Conservation (phyloP, 2,888 invertebrate genomes). For the Caenorhabditis sinica region DNA sequence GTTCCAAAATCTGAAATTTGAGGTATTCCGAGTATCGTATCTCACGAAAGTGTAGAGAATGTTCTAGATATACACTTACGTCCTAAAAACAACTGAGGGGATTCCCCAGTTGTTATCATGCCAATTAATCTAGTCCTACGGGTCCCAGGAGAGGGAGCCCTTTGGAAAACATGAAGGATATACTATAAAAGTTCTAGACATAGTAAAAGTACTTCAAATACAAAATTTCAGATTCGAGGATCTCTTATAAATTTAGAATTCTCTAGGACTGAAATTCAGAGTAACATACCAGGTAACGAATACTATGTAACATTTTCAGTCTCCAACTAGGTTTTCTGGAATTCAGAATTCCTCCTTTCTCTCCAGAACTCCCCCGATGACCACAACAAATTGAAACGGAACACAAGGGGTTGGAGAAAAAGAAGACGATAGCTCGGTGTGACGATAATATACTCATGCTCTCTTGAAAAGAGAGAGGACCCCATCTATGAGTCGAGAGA, state of each 20-base stretch:
- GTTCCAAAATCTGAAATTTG: neutral
- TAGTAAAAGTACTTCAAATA: too few relatives aligned
- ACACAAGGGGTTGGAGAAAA: slow-evolving; percentile 21
- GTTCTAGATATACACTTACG: neutral
- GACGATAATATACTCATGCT: slow-evolving; percentile 59
- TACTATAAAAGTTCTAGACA: neutral
- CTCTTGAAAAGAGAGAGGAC: slow-evolving; percentile 38
- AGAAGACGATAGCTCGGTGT: neutral
- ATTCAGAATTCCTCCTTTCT: too few relatives aligned
- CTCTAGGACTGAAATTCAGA: too few relatives aligned
- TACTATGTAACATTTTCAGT: too few relatives aligned
- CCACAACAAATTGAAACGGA: slow-evolving; percentile 7
- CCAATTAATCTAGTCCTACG: slow-evolving; percentile 27
- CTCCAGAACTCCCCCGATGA: neutral
- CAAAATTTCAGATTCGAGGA: neutral
- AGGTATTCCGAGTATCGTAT: neutral
- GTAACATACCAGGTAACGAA: too few relatives aligned
- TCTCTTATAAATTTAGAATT: too few relatives aligned
- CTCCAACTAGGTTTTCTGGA: too few relatives aligned
- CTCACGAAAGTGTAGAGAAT: neutral
- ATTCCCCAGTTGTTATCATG: slow-evolving; percentile 11
- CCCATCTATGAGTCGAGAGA: slow-evolving; percentile 1
- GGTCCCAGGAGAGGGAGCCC: slow-evolving; percentile 5
- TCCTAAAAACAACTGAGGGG: neutral
- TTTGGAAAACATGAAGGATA: neutral